These are phyloP conservation scores for Polymixis lichenea DNA, from an alignment of 2,888 invertebrate genomes.

Conservation along the genomic window DNA sequence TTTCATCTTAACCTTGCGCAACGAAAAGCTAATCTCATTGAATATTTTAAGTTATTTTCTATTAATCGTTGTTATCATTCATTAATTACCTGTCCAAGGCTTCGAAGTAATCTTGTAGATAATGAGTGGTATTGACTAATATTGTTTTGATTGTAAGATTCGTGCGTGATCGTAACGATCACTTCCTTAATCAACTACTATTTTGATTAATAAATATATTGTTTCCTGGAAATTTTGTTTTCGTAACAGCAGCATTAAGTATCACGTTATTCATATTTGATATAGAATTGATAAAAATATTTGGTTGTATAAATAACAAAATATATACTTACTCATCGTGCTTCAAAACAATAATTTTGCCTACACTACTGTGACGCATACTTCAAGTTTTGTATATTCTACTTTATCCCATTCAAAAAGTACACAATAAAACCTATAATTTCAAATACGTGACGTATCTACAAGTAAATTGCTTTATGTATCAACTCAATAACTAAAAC, in stretches of 20 bases:
- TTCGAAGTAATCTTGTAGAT: conserved; percentile 68
- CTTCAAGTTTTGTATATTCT: not conserved
- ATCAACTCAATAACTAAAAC: conserved; percentile 44
- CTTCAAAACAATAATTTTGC: conserved; percentile 30
- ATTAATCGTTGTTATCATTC: conserved; percentile 62
- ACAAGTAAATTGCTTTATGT: conserved; percentile 41
- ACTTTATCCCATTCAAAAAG: conserved; percentile 13
- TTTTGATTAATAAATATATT: conserved; percentile 27
- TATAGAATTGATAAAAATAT: conserved; percentile 46
- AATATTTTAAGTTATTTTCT: conserved; percentile 58
- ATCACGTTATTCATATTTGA: conserved; percentile 34
- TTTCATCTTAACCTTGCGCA: conserved; percentile 24
- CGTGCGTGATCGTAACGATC: conserved; percentile 52
- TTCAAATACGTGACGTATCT: conserved; percentile 64
- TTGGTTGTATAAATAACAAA: conserved; percentile 34
- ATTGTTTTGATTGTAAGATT: conserved; percentile 66
- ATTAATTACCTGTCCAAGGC: conserved; percentile 70
- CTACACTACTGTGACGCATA: conserved; percentile 33
- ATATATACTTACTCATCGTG: conserved; percentile 12
- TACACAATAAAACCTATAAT: conserved; percentile 10
- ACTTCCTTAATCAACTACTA: conserved; percentile 59
- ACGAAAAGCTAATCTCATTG: conserved; percentile 35
- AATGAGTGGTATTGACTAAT: conserved; percentile 70
- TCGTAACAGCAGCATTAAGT: conserved; percentile 7
- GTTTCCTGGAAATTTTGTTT: conserved; percentile 30